These are phyloP conservation scores for Chiridota heheva DNA, from an alignment of 35 echinoderm and acorn worm genomes.

Conservation along the genomic window DNA sequence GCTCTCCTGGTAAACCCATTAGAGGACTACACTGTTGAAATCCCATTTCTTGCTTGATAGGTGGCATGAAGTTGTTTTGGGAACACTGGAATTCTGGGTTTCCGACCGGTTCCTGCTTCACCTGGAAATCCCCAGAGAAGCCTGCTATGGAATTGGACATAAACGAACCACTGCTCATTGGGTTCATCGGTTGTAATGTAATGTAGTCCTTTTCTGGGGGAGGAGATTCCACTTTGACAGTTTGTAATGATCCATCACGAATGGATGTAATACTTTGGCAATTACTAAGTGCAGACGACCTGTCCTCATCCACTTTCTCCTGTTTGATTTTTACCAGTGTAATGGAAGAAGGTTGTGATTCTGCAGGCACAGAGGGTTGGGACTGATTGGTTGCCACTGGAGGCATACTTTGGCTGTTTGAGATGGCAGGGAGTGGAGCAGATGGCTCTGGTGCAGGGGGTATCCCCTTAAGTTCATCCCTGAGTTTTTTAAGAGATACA, in stretches of 20 bases:
- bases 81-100: constrained; percentile 13
- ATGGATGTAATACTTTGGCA: neutral
- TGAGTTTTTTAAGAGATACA: constrained; percentile 82
- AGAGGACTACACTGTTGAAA: constrained; percentile 10
- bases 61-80: constrained; percentile 46
- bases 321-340: constrained; percentile 47
- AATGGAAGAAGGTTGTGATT: neutral
- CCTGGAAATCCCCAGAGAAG: constrained; percentile 16
- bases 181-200: constrained; percentile 46
- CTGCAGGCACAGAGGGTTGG: neutral
- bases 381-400: neutral
- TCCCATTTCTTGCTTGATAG: constrained; percentile 48
- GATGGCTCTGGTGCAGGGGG: neutral
- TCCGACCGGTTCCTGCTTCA: constrained; percentile 60
- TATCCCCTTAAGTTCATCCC: constrained; percentile 74
- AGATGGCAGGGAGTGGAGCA: neutral
- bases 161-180: constrained; percentile 36
- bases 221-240: constrained; percentile 32
- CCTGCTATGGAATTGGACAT: constrained; percentile 20
- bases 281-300: neutral
- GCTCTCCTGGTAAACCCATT: constrained; percentile 1
- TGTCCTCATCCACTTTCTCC: constrained; percentile 29
- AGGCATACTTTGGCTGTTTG: constrained; percentile 12
- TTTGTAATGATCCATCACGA: constrained; percentile 10
- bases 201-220: constrained; percentile 38